Base-by-base conservation (phyloP, 1,140 invertebrate genomes). In the Diabrotica virgifera region DNA sequence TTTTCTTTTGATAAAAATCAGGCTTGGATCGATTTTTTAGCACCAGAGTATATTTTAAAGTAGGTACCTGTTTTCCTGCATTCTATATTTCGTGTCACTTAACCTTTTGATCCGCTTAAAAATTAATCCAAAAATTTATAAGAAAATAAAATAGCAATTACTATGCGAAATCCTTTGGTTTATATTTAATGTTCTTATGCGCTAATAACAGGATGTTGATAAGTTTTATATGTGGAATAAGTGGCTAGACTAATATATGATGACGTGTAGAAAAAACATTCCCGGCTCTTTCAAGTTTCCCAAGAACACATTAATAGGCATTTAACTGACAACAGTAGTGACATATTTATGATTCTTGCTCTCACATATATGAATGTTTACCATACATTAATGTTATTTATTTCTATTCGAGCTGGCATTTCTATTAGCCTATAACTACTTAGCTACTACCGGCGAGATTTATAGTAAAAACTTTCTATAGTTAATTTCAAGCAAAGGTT, bases 381-480 rank as follows among this genome's bases (percentile, higher is more conserved):
- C 77, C 73, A 78, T 78, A 78, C 77, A 78, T 78, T 78, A 78
- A 75, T 66, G 75, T 78, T 77, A 78, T 78, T 78, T 78, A 78
- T 78, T 70, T 77, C 74, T 70, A 74, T 76, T 76, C 72, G 68
- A 67, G 62, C 70, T 78, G 77, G 76, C 76, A 76, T 78, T 78
- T 78, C 77, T 78, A 78, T 78, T 78, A 78, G 74, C 75, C 74
- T 70, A 74, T 74, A 71, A 75, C 74, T 72, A 76, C 73, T 74
- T 69, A 74, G 74, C 69, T 74, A 74, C 71, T 70, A 68, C 62
- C 38, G 65, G 53, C 59, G 60, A 68, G 67, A 74, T 74, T 69
- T 73, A 68, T 73, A 68, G 62, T 59, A 68, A 58, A 46, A 73
- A 73, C 66, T 73, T 73, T 73, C 71, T 70, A 72, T 72, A 69